Evolutionary conservation across 2,888 invertebrate species (phyloP).

Genomic region (Furcula furcula): DNA sequence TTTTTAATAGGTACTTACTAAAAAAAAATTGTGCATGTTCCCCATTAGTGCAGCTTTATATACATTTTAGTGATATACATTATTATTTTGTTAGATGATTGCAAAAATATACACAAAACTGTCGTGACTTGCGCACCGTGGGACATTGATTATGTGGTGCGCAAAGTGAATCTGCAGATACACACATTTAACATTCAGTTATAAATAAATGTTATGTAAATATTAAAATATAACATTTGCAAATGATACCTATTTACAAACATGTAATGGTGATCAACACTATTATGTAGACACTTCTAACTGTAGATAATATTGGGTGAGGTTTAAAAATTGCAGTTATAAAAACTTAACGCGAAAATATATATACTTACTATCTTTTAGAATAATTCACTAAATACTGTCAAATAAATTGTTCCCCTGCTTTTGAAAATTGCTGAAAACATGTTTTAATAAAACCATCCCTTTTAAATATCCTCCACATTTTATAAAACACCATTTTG

Average conservation of each 20-base stretch:
- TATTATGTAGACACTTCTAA: constrained; percentile 15
- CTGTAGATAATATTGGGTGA: constrained; percentile 13
- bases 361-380: constrained; percentile 13
- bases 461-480: constrained; percentile 17
- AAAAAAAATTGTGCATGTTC: no score
- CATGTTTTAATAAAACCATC: constrained; percentile 22
- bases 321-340: constrained; percentile 8
- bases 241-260: neutral
- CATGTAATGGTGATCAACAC: constrained; percentile 4
- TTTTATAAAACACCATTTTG: constrained; percentile 16
- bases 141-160: no score
- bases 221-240: no score
- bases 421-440: constrained; percentile 21
- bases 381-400: constrained; percentile 36
- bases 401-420: constrained; percentile 37
- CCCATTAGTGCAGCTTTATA: neutral
- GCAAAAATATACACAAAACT: neutral
- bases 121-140: no score
- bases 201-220: neutral
- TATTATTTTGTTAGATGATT: neutral
- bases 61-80: neutral
- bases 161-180: neutral
- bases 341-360: constrained; percentile 22
- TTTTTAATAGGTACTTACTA: no score
- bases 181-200: neutral